Evolutionary conservation across 2,113 vertebrate species (phyloP), one percentile per base, ranked within the genome.

Genomic region (Uria aalge): DNA sequence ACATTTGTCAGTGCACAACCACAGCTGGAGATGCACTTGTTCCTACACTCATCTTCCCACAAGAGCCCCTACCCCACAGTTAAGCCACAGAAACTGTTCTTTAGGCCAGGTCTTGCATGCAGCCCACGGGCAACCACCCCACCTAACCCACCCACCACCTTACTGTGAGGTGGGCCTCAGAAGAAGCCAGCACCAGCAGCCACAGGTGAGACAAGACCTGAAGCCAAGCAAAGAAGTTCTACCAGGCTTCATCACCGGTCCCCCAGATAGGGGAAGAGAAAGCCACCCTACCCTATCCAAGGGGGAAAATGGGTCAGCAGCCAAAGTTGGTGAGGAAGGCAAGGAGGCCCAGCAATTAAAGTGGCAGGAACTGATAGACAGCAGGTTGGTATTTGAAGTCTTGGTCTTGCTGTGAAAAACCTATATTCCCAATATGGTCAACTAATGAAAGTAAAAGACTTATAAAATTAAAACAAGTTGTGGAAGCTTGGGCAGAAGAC

Each of bases 231-330:
- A 40, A 43, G 7, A 56, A 53, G 9, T 85, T 59, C 52, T 50
- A 82, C 38, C 11, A 75, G 23, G 38, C 17, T 88, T 85, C 47
- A n/a, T 2, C 0, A 0, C n/a, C 20, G 14, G 30, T 67, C 50
- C 30, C 20, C 8, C 27, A 69, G 6, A 69, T 0, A 67, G 6
- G 10, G 53, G 41, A 78, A 18, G 0, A 50, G 15, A 91, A 71
- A 75, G 34, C 7, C 0, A 0, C 24, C 50, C 52, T 87, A 47
- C 22, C 8, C 32, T 50, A 2, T 6, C 47, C 40, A 59, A 78
- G 7, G 2, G 8, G 17, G 2, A 23, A 88, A 78, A 56, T 6
- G 8, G 8, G 11, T 43, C 85, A 36, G 32, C 2, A 1, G 47
- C 23, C 57, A 68, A 60, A 85, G 38, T 2, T 48, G 34, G 47